Evolutionary conservation across 2,113 vertebrate genomes (phyloP), one percentile per base, ranked within the genome.

Genomic region (Colinus virginianus): DNA sequence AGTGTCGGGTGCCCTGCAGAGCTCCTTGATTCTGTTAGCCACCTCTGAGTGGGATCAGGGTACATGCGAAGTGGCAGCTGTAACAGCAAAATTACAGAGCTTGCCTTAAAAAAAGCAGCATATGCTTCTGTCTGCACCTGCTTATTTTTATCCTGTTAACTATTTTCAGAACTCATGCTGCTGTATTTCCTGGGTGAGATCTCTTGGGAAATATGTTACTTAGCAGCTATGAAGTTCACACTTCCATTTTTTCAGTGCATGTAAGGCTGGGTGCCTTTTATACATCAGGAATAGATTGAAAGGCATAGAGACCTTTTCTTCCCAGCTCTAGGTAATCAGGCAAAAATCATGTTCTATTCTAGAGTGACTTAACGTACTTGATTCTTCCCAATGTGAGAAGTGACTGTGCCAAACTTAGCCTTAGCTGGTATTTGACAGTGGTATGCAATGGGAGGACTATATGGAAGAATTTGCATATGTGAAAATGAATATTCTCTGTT

Each of bases 331-430:
- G 53, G 53, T 56, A 32, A 32, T 11, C 30, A 56, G 46, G 38
- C 20, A 59, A 21, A 69, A 82, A 22, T 12, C 1, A 1, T 32
- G 2, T 18, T 38, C 36, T 16, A 1, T 53, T 3, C 38, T n/a
- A 34, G 23, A 36, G n/a, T 23, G 80, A 19, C 7, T 55, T 38
- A 38, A 18, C 46, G 28, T 22, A 22, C 7, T 3, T 5, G 7
- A 10, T 32, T 25, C 22, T 68, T 55, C 3, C 11, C 10, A 5
- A 1, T 3, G 46, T 8, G 43, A n/a, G 18, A 15, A 84, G 59
- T 12, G 32, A 11, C 45, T 0, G 1, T 7, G 32, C 10, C 43
- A 59, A 25, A 10, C 8, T 0, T 3, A 40, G 38, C 16, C 12
- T 10, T n/a, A 7, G 17, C 16, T 63, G 61, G 36, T 45, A 15